Conservation (phyloP, 2,113 vertebrate genomes). For the Cinclus mexicanus region DNA sequence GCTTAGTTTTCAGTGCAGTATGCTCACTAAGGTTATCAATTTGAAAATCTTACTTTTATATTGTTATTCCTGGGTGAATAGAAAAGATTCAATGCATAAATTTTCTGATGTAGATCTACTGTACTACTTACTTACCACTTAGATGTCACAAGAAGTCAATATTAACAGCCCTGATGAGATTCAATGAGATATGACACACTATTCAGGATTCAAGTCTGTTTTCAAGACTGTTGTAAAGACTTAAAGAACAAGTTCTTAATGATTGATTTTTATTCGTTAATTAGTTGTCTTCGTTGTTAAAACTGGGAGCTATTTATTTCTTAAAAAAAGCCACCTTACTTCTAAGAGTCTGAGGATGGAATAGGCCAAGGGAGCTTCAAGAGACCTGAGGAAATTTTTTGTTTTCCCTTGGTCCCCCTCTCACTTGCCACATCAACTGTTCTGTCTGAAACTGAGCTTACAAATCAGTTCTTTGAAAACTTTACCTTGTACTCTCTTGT, state of each 20-base stretch:
- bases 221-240: background rate
- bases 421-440: background rate
- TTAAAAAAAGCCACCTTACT: background rate
- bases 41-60: background rate
- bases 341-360: background rate
- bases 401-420: background rate
- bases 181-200: background rate
- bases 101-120: background rate
- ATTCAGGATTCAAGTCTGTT: background rate
- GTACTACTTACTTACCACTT: background rate
- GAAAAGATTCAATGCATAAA: background rate
- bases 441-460: background rate
- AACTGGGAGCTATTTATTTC: background rate
- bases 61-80: background rate
- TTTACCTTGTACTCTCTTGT: background rate
- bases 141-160: background rate
- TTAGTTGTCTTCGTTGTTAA: background rate
- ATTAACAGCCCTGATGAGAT: background rate
- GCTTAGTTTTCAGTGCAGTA: background rate
- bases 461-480: background rate
- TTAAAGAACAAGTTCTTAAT: background rate
- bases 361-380: background rate
- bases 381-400: background rate
- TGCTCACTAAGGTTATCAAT: background rate
- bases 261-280: background rate